phyloP scores from a whole-genome alignment of 2,113 vertebrate species.

The Alouatta palliata region DNA sequence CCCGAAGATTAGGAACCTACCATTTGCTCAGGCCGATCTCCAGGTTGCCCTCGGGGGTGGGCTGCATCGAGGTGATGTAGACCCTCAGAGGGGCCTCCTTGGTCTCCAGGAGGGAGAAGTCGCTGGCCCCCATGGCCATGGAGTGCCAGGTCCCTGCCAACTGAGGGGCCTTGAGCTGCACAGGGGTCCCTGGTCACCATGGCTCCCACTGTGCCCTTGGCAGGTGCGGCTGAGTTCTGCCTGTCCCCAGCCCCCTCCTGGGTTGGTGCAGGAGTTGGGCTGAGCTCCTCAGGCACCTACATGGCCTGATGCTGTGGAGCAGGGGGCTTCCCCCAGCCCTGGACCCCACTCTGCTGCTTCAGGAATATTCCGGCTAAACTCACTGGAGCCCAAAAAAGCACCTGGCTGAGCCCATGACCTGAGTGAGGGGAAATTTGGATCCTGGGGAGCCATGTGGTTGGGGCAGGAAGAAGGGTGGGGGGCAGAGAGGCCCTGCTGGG shows the following conservation, averaged over 20 bases:
- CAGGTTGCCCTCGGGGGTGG: background rate
- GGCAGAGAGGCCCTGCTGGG: background rate
- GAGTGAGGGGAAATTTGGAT: background rate
- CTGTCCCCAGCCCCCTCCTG: background rate
- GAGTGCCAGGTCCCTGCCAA: background rate
- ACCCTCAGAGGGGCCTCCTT: rapidly evolving
- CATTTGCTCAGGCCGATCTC: rapidly evolving
- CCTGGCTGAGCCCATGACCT: background rate
- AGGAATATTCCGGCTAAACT: background rate
- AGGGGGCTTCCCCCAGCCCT: background rate
- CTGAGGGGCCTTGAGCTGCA: background rate
- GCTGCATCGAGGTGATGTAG: background rate
- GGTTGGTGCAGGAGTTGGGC: background rate
- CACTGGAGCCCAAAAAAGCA: background rate
- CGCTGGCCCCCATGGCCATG: background rate
- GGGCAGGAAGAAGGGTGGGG: background rate
- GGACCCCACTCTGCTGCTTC: background rate
- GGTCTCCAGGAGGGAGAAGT: background rate
- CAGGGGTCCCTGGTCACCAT: background rate
- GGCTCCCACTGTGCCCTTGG: rapidly evolving
- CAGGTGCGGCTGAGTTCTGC: background rate
- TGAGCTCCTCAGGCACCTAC: background rate
- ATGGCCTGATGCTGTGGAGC: no score
- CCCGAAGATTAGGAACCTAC: background rate
- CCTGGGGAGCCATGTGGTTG: background rate